Base-by-base conservation (phyloP, 2,113 vertebrate genomes). In the Aegotheles bennettii region DNA sequence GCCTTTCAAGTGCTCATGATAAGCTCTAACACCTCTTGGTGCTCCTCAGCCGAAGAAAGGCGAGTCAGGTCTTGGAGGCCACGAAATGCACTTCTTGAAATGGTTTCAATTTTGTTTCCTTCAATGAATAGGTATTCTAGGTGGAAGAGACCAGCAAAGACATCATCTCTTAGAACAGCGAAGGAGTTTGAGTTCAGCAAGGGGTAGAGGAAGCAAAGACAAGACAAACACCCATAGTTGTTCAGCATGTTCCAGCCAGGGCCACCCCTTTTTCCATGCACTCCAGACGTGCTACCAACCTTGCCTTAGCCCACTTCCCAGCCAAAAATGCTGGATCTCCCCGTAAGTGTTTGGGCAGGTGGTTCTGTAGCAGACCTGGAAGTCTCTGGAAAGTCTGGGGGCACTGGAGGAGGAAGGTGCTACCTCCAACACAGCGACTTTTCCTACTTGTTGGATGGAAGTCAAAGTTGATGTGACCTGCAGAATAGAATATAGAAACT, bases 31-130 rank as follows among this genome's bases (percentile, higher is more conserved):
- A n/a, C n/a, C n/a, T n/a, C n/a, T n/a, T n/a, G n/a, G n/a, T n/a
- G n/a, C n/a, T n/a, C n/a, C n/a, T n/a, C n/a, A n/a, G n/a, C n/a
- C n/a, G n/a, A n/a, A n/a, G n/a, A n/a, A n/a, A 99, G 98, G 95
- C 99, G 99, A 95, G 99, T 99, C 97, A 99, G 95, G 94, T 99
- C 99, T 82, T 99, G 98, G 79, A 99, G 99, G 95, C 99, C 99
- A 97, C 99, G 98, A 96, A 99, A 99, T 82, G 99, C 98, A 87
- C 98, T 98, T 98, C 98, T 99, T 74, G 98, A 99, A 93, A 99
- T 98, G 8, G 98, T 99, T 96, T 99, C 99, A 67, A 99, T 98
- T 97, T 99, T 99, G 95, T 99, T 99, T 95, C 98, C 99, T 98
- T 99, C 99, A 53, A 99, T 99, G 95, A 99, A 99, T 97, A n/a